Evolutionary conservation across 2,888 invertebrate genomes (phyloP).

Genomic region (Tetranychus piercei): DNA sequence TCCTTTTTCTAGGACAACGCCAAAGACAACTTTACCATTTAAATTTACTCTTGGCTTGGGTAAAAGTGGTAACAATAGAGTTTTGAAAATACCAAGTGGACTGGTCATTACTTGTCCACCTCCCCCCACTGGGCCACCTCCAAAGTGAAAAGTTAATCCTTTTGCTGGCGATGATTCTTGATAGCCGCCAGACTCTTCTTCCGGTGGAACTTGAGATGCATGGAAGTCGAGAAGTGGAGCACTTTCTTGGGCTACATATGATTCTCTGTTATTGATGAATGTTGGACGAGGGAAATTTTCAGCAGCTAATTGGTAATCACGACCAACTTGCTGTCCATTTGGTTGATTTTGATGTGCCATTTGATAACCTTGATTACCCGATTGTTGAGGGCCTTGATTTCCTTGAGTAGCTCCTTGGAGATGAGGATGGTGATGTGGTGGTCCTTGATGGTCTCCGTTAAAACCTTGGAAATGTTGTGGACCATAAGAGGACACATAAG

Average conservation of each 20-base stretch:
- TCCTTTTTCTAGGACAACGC: slow-evolving; percentile 27
- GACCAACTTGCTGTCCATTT: background rate
- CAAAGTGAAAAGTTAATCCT: slow-evolving; percentile 19
- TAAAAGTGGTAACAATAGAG: slow-evolving; percentile 26
- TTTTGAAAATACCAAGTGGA: slow-evolving; percentile 27
- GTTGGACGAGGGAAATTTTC: slow-evolving; percentile 8
- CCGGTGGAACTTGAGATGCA: background rate
- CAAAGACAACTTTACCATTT: slow-evolving; percentile 28
- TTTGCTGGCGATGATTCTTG: slow-evolving; percentile 9
- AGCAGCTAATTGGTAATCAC: background rate
- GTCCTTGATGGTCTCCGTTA: background rate
- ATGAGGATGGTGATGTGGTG: background rate
- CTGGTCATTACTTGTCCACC: slow-evolving; percentile 25
- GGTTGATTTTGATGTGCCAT: background rate
- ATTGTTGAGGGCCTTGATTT: background rate
- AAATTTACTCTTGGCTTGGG: slow-evolving; percentile 27
- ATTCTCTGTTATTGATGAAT: slow-evolving; percentile 3
- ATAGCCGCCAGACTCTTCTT: slow-evolving; percentile 2
- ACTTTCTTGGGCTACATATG: slow-evolving; percentile 11
- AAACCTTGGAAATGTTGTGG: background rate
- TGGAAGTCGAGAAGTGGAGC: slow-evolving; percentile 3
- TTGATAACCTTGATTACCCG: background rate
- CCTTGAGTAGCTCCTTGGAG: background rate
- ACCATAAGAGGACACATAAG: background rate
- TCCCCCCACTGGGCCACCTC: slow-evolving; percentile 23